Evolutionary conservation across 1,140 invertebrate species (phyloP).

Genomic region (Megathymus violae): DNA sequence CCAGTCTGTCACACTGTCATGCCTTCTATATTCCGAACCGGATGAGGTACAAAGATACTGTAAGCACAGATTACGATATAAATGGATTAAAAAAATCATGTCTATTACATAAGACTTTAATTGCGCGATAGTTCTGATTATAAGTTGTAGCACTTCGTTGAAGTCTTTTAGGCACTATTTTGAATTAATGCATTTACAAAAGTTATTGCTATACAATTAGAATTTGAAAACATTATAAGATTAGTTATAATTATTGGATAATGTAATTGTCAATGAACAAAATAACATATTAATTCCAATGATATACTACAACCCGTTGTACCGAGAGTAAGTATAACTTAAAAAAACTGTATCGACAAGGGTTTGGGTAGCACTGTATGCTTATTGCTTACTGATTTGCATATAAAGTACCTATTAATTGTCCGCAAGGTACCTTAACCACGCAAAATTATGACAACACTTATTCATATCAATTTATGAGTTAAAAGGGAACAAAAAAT

Average conservation of each 20-base stretch:
- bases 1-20: neutral
- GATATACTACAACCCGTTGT: neutral
- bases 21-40: neutral
- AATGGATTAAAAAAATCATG: neutral
- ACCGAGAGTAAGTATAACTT: neutral
- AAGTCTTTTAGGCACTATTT: neutral
- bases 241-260: no score
- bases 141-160: neutral
- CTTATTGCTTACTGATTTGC: conserved; percentile 45
- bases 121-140: neutral
- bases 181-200: no score
- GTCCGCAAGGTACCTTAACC: conserved; percentile 7
- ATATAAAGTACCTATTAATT: conserved; percentile 60
- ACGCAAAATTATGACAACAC: conserved; percentile 15
- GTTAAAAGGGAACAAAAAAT: conserved; percentile 12
- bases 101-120: neutral
- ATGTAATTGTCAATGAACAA: no score
- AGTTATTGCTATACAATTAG: no score
- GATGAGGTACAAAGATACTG: neutral
- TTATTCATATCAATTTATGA: conserved; percentile 17
- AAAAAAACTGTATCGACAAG: neutral
- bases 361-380: conserved; percentile 17
- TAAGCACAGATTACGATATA: neutral
- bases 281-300: neutral
- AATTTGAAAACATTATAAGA: no score